Evolutionary conservation across 2,888 invertebrate genomes (phyloP).

Genomic region (Coremacera marginata): DNA sequence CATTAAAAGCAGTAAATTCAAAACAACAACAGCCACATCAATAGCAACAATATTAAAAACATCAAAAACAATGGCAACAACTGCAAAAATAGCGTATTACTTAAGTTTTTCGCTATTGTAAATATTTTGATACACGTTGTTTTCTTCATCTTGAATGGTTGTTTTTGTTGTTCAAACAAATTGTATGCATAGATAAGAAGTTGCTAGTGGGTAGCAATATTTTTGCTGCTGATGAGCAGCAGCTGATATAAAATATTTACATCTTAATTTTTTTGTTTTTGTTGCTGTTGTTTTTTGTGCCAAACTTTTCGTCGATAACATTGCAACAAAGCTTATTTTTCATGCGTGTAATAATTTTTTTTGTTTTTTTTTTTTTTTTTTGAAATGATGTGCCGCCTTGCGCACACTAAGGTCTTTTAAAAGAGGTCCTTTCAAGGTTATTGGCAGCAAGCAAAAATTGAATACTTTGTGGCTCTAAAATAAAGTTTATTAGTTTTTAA

Average conservation of each 20-base stretch:
- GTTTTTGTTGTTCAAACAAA: neutral
- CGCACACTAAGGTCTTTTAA: neutral
- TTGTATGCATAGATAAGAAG: conserved; percentile 16
- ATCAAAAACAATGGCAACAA: conserved; percentile 2
- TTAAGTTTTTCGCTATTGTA: neutral
- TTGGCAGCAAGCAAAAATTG: neutral
- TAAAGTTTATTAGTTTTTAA: neutral
- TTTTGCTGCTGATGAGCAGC: neutral
- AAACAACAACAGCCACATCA: neutral
- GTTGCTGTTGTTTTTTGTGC: neutral
- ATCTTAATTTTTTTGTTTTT: neutral
- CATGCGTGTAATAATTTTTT: neutral
- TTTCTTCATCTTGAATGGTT: neutral
- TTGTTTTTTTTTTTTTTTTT: too few species aligned
- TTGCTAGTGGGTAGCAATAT: conserved; percentile 2
- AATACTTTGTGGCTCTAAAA: neutral
- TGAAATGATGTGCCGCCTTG: neutral
- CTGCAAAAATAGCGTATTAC: conserved; percentile 4
- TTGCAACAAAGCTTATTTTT: neutral
- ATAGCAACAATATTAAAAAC: neutral
- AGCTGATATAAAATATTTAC: conserved; percentile 10
- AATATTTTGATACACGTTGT: neutral
- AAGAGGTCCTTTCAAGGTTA: neutral
- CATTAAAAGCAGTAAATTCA: neutral
- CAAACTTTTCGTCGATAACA: conserved; percentile 7